phyloP scores from a whole-genome alignment of 2,113 vertebrate genomes.

The Marmota monax region DNA sequence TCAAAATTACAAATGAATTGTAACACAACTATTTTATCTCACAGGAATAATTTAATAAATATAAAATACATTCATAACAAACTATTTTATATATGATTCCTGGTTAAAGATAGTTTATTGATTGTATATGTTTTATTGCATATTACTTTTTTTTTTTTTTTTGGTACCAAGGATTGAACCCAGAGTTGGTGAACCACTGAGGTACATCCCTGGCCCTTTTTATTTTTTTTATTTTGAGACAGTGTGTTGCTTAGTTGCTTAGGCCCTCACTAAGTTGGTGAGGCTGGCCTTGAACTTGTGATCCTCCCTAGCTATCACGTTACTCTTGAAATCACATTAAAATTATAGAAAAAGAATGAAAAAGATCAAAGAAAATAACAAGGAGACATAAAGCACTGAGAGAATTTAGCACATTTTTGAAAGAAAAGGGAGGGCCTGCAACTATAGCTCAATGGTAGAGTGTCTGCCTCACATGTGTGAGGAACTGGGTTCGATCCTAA shows the following conservation, averaged over 20 bases:
- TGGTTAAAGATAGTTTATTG: slow-evolving; percentile 41
- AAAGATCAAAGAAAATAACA: slow-evolving; percentile 19
- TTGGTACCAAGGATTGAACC: too few relatives aligned
- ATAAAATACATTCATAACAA: slow-evolving; percentile 41
- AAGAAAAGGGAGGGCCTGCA: not conserved
- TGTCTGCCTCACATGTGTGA: too few relatives aligned
- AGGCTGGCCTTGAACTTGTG: too few relatives aligned
- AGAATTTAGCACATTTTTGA: slow-evolving; percentile 1
- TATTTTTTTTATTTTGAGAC: too few relatives aligned
- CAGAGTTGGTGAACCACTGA: too few relatives aligned
- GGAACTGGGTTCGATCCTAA: too few relatives aligned
- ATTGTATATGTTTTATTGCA: not conserved
- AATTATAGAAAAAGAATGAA: slow-evolving; percentile 45
- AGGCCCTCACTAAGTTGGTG: too few relatives aligned
- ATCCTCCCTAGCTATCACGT: not conserved
- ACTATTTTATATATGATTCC: slow-evolving; percentile 4
- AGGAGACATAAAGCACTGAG: not conserved
- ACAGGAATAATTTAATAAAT: slow-evolving; percentile 20
- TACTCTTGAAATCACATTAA: slow-evolving; percentile 54
- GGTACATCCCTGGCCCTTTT: too few relatives aligned
- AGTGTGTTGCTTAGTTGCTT: too few relatives aligned
- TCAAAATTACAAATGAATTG: slow-evolving; percentile 12
- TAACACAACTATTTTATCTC: slow-evolving; percentile 2
- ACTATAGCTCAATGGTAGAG: too few relatives aligned
- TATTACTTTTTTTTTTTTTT: too few relatives aligned